Evolutionary conservation across 2,888 invertebrate genomes (phyloP).

Genomic region (Parnassius smintheus): DNA sequence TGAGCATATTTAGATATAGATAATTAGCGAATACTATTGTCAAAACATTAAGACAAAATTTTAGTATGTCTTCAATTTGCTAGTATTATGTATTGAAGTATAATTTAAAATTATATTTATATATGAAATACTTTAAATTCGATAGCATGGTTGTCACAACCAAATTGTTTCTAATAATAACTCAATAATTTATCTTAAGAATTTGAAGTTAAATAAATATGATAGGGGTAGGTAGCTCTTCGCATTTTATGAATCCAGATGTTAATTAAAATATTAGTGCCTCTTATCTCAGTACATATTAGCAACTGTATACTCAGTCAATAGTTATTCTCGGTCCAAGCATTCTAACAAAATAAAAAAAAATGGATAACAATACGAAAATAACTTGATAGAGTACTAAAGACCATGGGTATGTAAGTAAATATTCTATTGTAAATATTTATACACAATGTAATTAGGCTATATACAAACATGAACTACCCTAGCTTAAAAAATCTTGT

Average conservation of each 20-base stretch:
- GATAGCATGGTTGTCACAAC: background rate
- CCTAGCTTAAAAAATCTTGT: constrained; percentile 41
- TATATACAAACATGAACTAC: constrained; percentile 38
- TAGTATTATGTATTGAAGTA: background rate
- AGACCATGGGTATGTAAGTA: constrained; percentile 37
- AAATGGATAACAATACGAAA: background rate
- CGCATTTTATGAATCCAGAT: constrained; percentile 6
- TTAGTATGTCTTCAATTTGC: background rate
- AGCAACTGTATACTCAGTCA: constrained; percentile 5
- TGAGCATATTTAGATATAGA: constrained; percentile 22
- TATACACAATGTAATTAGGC: constrained; percentile 36
- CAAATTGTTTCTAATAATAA: background rate
- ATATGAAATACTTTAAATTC: background rate
- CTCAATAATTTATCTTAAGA: background rate
- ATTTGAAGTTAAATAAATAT: background rate
- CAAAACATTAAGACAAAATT: too few relatives aligned
- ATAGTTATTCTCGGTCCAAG: background rate
- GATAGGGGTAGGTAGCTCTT: background rate
- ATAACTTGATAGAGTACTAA: constrained; percentile 25
- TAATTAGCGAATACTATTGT: constrained; percentile 14
- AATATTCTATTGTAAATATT: constrained; percentile 48
- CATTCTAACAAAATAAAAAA: background rate
- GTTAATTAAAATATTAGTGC: constrained; percentile 38
- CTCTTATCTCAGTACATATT: constrained; percentile 36
- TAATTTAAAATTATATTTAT: background rate